Evolutionary conservation across 2,888 invertebrate genomes (phyloP).

Genomic region (Meloe dianella): DNA sequence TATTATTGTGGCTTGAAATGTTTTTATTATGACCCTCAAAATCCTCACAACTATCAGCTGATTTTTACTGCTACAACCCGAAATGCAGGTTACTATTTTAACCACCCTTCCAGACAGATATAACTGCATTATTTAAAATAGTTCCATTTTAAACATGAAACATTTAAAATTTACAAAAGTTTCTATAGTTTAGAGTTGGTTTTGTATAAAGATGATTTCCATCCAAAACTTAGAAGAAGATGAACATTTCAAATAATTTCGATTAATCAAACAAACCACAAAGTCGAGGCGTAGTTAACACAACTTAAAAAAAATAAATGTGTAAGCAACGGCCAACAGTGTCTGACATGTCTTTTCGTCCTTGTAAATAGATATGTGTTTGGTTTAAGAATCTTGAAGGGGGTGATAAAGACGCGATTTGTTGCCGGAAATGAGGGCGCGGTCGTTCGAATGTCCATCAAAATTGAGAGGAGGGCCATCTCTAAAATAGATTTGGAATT

Average conservation of each 20-base stretch:
- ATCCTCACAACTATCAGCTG: conserved; percentile 44
- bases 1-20: conserved; percentile 45
- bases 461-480: conserved; percentile 61
- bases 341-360: not conserved
- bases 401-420: conserved; percentile 56
- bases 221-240: not conserved
- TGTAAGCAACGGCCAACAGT: not conserved
- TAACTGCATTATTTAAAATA: not conserved
- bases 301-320: too few species aligned
- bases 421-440: conserved; percentile 58
- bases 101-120: not conserved
- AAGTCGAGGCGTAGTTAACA: too few species aligned
- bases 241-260: not conserved
- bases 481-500: conserved; percentile 56
- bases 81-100: not conserved
- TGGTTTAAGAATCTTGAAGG: conserved; percentile 27
- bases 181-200: too few species aligned
- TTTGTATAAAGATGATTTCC: too few species aligned
- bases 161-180: too few species aligned
- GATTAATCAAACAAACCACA: too few species aligned
- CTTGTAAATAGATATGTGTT: not conserved
- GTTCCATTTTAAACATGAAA: not conserved
- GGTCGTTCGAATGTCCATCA: conserved; percentile 61
- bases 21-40: conserved; percentile 43
- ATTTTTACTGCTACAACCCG: conserved; percentile 38